Evolutionary conservation across 2,888 invertebrate genomes (phyloP), one percentile per base, ranked within the genome.

Genomic region (Euzetes globulus): DNA sequence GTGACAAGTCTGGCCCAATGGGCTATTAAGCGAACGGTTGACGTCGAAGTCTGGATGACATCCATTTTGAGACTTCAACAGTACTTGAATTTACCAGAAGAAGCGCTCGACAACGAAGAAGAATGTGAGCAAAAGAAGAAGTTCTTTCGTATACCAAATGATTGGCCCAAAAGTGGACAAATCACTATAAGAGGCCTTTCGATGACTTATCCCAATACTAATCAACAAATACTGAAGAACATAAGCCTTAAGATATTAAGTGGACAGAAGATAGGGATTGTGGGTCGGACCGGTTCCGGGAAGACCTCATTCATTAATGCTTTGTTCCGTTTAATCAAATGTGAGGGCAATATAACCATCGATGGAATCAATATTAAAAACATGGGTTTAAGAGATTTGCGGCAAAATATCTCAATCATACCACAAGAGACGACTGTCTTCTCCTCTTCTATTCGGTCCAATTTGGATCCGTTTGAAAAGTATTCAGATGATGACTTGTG

Each of bases 381-480:
- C 0, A 82, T 96, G 77, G 91, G 92, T 0, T 85, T 94, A 4
- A 81, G 82, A 77, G 82, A 82, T 47, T 80, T 85, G 6, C 77
- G 85, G 19, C 80, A 79, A 60, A 81, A 80, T 55, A 81, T 85
- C 75, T 82, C 84, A 45, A 85, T 85, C 75, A 85, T 85, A 76
- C 85, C 85, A 2, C 85, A 85, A 81, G 76, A 93, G 80, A 92
- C 93, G 0, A 88, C 92, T 29, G 82, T 94, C 22, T 93, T 94
- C 83, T 90, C 91, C 0, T 94, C 93, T 63, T 89, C 91, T 2
- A 86, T 95, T 85, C 86, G 94, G 1, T 89, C 89, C 80, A 95
- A 94, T 84, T 85, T 95, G 75, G 94, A 94, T 84, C 94, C 94
- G 0, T 92, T 94, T 82, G 88, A 90, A 77, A 88, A 89, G 80